A percentile compares a stretch with the other conserved stretches of the same genome.
phyloP scores from a whole-genome alignment of 2,113 vertebrate species.

The Donacobius atricapilla region DNA sequence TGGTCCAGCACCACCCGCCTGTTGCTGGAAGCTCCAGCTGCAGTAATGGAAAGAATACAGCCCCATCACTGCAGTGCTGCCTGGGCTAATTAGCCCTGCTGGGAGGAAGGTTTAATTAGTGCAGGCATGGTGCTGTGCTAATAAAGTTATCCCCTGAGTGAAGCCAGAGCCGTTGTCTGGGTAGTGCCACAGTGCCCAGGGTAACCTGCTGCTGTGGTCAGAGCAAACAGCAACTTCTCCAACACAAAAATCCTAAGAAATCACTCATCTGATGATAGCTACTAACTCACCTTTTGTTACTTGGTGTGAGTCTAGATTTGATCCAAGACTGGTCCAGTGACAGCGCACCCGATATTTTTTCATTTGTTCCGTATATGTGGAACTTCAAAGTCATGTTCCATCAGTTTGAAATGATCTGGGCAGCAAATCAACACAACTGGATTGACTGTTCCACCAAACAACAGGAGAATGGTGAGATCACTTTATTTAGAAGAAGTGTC shows the following conservation, averaged over 20 bases:
- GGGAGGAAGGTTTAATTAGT: slow-evolving; percentile 28
- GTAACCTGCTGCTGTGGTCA: background rate
- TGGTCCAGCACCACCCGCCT: background rate
- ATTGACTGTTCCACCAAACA: slow-evolving; percentile 98
- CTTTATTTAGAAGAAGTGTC: background rate
- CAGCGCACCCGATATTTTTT: slow-evolving; percentile 93
- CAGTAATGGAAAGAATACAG: background rate
- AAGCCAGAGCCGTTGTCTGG: background rate
- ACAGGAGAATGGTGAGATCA: slow-evolving; percentile 91
- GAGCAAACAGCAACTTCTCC: background rate
- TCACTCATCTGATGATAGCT: background rate
- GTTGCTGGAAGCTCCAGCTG: background rate
- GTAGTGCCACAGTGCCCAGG: background rate
- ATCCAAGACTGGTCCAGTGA: slow-evolving; percentile 98
- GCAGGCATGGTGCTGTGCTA: background rate
- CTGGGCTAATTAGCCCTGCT: slow-evolving; percentile 14
- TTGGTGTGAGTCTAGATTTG: slow-evolving; percentile 79
- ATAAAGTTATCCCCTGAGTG: slow-evolving; percentile 26
- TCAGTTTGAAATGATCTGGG: slow-evolving; percentile 99
- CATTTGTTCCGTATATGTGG: slow-evolving; percentile 98
- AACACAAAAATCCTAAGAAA: background rate
- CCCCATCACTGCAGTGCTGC: background rate
- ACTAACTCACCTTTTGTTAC: background rate
- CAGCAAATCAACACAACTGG: slow-evolving; percentile 98
- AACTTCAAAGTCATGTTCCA: slow-evolving; percentile 97